Conservation (phyloP, 2,797 vertebrate species). For the Cossypha caffra region DNA sequence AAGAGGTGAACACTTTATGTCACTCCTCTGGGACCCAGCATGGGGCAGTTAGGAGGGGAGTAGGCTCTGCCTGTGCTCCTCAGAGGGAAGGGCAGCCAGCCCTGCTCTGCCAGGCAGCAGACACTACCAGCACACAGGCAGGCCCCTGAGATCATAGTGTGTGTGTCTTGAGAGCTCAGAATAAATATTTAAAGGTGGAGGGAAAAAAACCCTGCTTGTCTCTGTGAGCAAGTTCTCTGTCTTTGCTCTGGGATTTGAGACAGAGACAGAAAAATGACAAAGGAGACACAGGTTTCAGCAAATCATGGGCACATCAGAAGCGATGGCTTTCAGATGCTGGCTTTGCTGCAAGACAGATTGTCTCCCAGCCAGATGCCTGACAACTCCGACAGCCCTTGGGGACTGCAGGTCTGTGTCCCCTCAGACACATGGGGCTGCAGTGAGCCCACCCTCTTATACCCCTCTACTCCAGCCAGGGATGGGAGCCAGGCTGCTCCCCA, state of each 20-base stretch:
- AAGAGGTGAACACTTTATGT: background rate
- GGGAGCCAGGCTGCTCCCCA: background rate
- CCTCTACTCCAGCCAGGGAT: background rate
- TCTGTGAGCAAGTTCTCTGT: background rate
- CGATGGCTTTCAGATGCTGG: background rate
- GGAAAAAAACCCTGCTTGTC: background rate
- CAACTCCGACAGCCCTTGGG: background rate
- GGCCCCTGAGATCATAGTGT: background rate
- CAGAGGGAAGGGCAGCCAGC: background rate
- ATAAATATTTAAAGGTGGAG: conserved; percentile 46
- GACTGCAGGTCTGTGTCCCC: background rate
- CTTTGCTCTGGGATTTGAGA: conserved; percentile 48
- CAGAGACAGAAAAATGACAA: conserved; percentile 30
- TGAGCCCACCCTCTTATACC: background rate
- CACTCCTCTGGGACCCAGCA: background rate
- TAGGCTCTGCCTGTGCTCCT: background rate
- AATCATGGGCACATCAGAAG: conserved; percentile 40
- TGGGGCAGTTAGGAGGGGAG: background rate
- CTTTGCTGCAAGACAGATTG: conserved; percentile 22
- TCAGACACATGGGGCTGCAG: background rate
- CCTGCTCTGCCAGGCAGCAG: background rate
- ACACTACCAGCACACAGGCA: background rate
- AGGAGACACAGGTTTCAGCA: conserved; percentile 27
- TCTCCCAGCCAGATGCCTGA: background rate
- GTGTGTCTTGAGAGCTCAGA: background rate